Evolutionary conservation across 1,140 invertebrate genomes (phyloP).

Genomic region (Megathymus violae): DNA sequence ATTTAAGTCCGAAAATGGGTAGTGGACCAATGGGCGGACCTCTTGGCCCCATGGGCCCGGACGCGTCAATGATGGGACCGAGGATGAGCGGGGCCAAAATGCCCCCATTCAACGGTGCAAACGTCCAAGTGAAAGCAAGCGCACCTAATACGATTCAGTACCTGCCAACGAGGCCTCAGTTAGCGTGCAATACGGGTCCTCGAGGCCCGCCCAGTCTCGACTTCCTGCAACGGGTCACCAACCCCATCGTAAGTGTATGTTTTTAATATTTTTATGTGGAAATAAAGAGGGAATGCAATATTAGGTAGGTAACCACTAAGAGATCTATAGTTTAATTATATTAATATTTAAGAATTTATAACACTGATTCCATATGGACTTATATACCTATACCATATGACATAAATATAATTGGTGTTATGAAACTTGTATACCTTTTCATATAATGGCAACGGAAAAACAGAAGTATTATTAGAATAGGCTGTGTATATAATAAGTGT

Average conservation of each 20-base stretch:
- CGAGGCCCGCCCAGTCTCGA: slow-evolving; percentile 95
- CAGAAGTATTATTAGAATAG: too few relatives aligned
- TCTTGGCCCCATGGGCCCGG: slow-evolving; percentile 79
- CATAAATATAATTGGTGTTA: too few relatives aligned
- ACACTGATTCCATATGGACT: too few relatives aligned
- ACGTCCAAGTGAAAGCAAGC: slow-evolving; percentile 96
- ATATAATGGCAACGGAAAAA: too few relatives aligned
- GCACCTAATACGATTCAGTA: slow-evolving; percentile 99
- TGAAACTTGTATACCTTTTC: too few relatives aligned
- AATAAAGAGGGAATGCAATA: too few relatives aligned
- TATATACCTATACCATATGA: too few relatives aligned
- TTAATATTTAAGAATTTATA: too few relatives aligned
- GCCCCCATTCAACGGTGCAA: slow-evolving; percentile 91
- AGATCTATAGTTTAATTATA: too few relatives aligned
- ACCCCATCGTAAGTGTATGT: slow-evolving; percentile 82
- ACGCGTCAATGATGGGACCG: slow-evolving; percentile 77
- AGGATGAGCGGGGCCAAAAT: slow-evolving; percentile 84
- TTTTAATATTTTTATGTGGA: neutral
- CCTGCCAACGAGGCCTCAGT: slow-evolving; percentile 94
- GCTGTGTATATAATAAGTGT: too few relatives aligned
- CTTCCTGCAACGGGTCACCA: slow-evolving; percentile 94
- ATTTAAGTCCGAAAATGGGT: slow-evolving; percentile 84
- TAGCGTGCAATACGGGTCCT: slow-evolving; percentile 85
- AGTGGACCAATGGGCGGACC: slow-evolving; percentile 83
- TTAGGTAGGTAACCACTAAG: too few relatives aligned